These are phyloP conservation scores for Agriopis aurantiaria DNA, from an alignment of 2,888 invertebrate species.

Conservation along the genomic window DNA sequence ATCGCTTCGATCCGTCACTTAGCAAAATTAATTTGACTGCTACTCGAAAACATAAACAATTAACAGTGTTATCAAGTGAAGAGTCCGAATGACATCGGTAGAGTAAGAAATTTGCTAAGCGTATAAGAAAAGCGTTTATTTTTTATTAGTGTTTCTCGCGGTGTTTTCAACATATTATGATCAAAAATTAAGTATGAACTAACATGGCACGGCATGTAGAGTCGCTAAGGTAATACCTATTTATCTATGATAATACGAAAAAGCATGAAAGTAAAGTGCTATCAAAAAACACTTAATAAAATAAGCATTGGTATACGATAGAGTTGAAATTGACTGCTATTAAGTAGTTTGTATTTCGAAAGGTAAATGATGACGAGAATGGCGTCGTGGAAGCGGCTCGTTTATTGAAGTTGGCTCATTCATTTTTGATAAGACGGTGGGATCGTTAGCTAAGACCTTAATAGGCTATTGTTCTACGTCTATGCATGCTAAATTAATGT, in stretches of 20 bases:
- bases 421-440: constrained; percentile 60
- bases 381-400: constrained; percentile 49
- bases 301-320: constrained; percentile 45
- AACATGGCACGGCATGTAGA: not conserved
- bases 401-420: constrained; percentile 52
- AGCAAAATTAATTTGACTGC: no score
- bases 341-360: constrained; percentile 53
- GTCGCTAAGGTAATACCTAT: not conserved
- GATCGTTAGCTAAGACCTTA: constrained; percentile 45
- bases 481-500: constrained; percentile 43
- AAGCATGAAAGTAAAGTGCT: constrained; percentile 17
- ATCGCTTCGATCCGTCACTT: no score
- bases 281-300: constrained; percentile 50
- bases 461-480: constrained; percentile 51
- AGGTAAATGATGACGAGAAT: constrained; percentile 53
- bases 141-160: not conserved
- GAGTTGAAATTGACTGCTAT: constrained; percentile 53
- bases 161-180: not conserved
- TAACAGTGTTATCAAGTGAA: no score
- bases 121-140: not conserved
- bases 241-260: no score
- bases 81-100: no score
- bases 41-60: no score
- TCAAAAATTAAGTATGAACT: not conserved
- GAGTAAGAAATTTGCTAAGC: no score